phyloP scores from a whole-genome alignment of 2,113 vertebrate species.

The Anhinga anhinga region DNA sequence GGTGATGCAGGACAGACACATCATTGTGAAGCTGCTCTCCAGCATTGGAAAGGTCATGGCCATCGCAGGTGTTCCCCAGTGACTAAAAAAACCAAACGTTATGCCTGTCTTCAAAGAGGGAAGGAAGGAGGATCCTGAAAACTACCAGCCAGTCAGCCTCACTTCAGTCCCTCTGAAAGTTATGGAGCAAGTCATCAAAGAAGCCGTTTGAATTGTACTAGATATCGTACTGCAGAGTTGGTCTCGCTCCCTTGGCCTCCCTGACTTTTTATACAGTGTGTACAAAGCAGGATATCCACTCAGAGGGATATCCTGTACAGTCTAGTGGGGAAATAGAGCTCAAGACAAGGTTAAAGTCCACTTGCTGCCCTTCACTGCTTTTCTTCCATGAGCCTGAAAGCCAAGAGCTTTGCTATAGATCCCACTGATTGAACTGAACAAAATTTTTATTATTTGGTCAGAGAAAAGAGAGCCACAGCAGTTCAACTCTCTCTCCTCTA shows the following conservation, averaged over 20 bases:
- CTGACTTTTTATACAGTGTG: fast-evolving
- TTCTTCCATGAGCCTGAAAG: not conserved
- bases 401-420: not conserved
- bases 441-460: not conserved
- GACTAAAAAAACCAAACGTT: not conserved
- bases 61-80: not conserved
- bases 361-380: not conserved
- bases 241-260: not conserved
- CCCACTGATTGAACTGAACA: not conserved
- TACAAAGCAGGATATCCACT: fast-evolving
- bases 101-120: not conserved
- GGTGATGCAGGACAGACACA: too few species aligned
- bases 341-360: not conserved
- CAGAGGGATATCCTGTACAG: not conserved
- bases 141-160: not conserved
- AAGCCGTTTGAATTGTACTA: not conserved
- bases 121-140: not conserved
- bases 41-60: fast-evolving
- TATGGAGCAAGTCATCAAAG: not conserved
- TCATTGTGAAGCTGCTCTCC: not conserved
- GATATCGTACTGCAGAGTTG: not conserved
- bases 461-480: not conserved
- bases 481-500: not conserved
- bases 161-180: not conserved
- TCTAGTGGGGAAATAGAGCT: not conserved